Conservation (phyloP, 2,888 invertebrate genomes). For the Amphipyra tragopoginis region DNA sequence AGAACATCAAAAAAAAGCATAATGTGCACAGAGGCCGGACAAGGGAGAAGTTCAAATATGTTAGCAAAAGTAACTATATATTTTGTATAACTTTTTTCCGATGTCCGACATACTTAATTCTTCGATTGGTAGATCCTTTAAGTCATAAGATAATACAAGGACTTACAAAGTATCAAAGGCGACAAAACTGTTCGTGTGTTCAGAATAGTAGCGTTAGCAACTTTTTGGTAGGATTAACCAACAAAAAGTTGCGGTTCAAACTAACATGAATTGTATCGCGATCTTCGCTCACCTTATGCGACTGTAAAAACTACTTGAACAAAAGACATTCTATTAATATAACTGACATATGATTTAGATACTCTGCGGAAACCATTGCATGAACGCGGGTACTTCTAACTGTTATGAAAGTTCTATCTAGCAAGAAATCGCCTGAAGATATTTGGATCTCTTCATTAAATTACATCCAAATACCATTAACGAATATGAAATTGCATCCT, state of each 20-base stretch:
- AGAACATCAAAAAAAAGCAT: too few species aligned
- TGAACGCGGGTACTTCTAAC: neutral
- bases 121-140: neutral
- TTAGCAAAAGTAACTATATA: neutral
- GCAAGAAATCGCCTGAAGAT: neutral
- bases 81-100: neutral
- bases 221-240: constrained; percentile 22
- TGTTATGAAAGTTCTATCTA: neutral
- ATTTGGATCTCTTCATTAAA: too few species aligned
- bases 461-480: too few species aligned
- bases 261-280: constrained; percentile 14
- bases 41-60: too few species aligned
- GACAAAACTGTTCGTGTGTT: constrained; percentile 25
- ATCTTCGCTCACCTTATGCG: constrained; percentile 3
- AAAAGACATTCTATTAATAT: neutral
- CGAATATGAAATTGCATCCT: too few species aligned
- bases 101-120: neutral
- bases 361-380: neutral
- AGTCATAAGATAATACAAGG: neutral
- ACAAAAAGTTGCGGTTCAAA: constrained; percentile 28
- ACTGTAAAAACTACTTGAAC: constrained; percentile 43
- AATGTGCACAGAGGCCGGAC: too few species aligned
- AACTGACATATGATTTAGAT: constrained; percentile 16
- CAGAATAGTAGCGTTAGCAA: constrained; percentile 14
- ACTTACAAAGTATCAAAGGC: constrained; percentile 35